Percentiles rank a stretch among this genome's conserved stretches.
phyloP scores from a whole-genome alignment of 2,797 vertebrate species.

The Gobionotothen gibberifrons region DNA sequence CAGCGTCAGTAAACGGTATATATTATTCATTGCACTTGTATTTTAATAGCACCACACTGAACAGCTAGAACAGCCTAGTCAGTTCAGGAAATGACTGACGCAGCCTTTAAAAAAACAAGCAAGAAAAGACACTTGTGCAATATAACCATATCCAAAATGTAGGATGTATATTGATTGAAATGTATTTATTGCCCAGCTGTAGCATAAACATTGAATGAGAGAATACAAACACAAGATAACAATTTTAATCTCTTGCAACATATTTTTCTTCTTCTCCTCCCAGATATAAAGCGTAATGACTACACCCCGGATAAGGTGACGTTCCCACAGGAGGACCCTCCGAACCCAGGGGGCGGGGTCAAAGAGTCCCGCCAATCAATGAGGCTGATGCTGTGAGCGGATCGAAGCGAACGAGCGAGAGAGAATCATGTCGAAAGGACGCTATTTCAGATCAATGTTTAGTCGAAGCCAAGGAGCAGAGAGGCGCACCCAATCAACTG shows the following conservation, averaged over 20 bases:
- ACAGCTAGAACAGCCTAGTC: too few species aligned
- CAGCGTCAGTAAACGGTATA: too few species aligned
- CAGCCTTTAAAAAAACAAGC: too few species aligned
- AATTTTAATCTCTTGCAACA: not conserved
- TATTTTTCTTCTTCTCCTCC: not conserved
- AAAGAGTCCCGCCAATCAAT: conserved; percentile 92
- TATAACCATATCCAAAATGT: too few species aligned
- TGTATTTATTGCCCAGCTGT: too few species aligned
- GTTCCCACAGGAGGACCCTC: conserved; percentile 91
- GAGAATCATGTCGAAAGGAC: not conserved
- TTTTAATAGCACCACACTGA: too few species aligned
- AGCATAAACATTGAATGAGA: not conserved
- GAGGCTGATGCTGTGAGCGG: conserved; percentile 90
- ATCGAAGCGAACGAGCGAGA: not conserved
- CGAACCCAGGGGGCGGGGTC: conserved; percentile 87
- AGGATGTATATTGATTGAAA: too few species aligned
- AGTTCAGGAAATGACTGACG: too few species aligned
- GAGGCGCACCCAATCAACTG: conserved; percentile 59
- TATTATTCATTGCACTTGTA: too few species aligned
- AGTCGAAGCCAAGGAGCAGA: conserved; percentile 63
- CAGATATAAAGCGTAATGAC: conserved; percentile 97
- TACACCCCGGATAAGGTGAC: conserved; percentile 97
- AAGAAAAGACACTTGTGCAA: too few species aligned
- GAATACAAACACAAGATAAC: not conserved
- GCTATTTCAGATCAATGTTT: conserved; percentile 14